A percentile compares a stretch with the other conserved stretches of the same genome.
These are phyloP conservation scores for Onychostruthus taczanowskii DNA, from an alignment of 2,113 vertebrate genomes.

Conservation along the genomic window DNA sequence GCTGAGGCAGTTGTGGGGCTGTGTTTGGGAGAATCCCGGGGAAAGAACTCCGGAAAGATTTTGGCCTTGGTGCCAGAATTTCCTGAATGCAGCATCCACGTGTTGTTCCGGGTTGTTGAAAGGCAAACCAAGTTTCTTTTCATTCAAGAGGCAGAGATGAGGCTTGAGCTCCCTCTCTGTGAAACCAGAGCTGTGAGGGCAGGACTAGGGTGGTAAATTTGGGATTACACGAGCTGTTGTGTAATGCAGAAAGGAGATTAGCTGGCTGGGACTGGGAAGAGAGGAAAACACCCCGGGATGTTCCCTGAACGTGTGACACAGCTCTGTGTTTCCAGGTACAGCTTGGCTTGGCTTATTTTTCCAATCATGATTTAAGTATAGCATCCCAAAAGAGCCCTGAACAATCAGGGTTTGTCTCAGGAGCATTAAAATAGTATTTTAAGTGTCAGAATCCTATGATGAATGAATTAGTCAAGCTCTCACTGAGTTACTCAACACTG, in stretches of 20 bases:
- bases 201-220: not conserved
- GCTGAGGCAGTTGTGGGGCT: not conserved
- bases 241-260: constrained; percentile 25
- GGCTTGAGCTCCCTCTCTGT: not conserved
- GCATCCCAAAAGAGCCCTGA: not conserved
- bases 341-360: not conserved
- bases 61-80: not conserved
- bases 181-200: not conserved
- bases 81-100: not conserved
- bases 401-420: not conserved
- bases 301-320: not conserved
- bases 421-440: not conserved
- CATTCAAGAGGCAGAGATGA: not conserved
- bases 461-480: not conserved
- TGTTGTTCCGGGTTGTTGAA: not conserved
- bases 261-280: not conserved
- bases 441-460: not conserved
- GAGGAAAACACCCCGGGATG: not conserved
- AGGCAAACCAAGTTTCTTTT: not conserved
- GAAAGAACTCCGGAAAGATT: not conserved
- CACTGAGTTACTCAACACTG: not conserved
- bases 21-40: not conserved
- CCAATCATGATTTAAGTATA: rapidly evolving
- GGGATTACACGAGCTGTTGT: not conserved
- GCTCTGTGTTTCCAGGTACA: not conserved